Evolutionary conservation across 92 coral and sea anemone species (phyloP).

Genomic region (Porites rus): DNA sequence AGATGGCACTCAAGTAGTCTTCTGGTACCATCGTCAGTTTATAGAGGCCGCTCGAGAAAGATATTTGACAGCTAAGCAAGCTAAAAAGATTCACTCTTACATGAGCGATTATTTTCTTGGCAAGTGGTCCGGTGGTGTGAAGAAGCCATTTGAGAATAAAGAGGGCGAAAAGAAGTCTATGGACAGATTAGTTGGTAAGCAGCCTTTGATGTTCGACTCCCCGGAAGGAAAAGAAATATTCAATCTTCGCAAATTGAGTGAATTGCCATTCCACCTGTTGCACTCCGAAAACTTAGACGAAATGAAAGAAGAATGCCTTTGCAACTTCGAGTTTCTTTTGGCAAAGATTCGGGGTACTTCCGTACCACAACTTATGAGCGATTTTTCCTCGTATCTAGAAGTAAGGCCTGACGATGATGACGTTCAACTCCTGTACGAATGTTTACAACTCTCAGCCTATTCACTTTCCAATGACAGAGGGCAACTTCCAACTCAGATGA

Average conservation of each 20-base stretch:
- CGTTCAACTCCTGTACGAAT: constrained; percentile 85
- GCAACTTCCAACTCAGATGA: constrained; percentile 92
- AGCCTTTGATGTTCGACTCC: constrained; percentile 87
- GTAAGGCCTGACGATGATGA: constrained; percentile 82
- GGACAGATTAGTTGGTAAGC: constrained; percentile 90
- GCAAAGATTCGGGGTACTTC: constrained; percentile 92
- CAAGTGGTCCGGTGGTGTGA: constrained; percentile 86
- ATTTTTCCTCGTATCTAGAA: constrained; percentile 76
- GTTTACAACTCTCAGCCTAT: constrained; percentile 81
- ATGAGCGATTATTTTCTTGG: constrained; percentile 95
- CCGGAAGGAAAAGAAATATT: constrained; percentile 78
- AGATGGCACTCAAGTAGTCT: constrained; percentile 93
- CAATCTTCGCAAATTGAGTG: constrained; percentile 91
- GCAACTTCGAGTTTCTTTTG: constrained; percentile 89
- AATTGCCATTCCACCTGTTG: constrained; percentile 89
- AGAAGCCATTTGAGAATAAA: constrained; percentile 90
- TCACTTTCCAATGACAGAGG: constrained; percentile 82
- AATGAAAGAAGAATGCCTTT: constrained; percentile 81
- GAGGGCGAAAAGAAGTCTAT: constrained; percentile 78
- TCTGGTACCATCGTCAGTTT: constrained; percentile 99
- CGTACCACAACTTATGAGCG: constrained; percentile 72
- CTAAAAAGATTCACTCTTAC: constrained; percentile 77
- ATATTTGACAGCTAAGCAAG: constrained; percentile 72
- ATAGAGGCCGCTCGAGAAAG: constrained; percentile 93
- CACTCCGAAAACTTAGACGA: constrained; percentile 71